These are phyloP conservation scores for Molanna angustata DNA, from an alignment of 2,888 invertebrate species.

Conservation along the genomic window DNA sequence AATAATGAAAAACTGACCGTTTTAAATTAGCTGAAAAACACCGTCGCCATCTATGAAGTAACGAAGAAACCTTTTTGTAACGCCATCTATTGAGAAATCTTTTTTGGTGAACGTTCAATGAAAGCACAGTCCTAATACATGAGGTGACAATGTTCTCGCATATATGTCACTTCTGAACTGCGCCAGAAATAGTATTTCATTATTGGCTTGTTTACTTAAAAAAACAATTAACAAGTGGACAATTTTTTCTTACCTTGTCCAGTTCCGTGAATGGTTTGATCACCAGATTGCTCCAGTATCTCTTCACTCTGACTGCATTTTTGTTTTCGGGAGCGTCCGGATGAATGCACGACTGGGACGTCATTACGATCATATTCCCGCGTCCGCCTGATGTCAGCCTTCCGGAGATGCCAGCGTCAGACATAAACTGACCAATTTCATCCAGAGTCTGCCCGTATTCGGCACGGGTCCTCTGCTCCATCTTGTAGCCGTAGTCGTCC, in stretches of 20 bases:
- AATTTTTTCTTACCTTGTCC: constrained; percentile 48
- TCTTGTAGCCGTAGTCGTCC: constrained; percentile 5
- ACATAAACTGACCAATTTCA: constrained; percentile 5
- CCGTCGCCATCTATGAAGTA: too few species aligned
- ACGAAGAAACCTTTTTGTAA: too few species aligned
- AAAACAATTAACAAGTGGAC: too few species aligned
- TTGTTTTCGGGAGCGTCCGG: constrained; percentile 64
- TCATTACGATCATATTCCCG: constrained; percentile 55
- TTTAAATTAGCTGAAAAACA: too few species aligned
- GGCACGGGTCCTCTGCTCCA: neutral
- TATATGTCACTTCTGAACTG: too few species aligned
- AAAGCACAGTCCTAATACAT: too few species aligned
- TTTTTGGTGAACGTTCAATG: too few species aligned
- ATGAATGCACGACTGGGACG: constrained; percentile 69
- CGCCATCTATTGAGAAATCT: too few species aligned
- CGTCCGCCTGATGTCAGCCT: constrained; percentile 32
- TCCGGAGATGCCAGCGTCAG: constrained; percentile 12
- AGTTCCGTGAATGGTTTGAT: constrained; percentile 66
- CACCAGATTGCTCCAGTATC: constrained; percentile 87
- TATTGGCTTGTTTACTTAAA: too few species aligned
- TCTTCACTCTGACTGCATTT: constrained; percentile 69
- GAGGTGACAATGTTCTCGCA: too few species aligned
- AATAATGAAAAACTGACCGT: too few species aligned
- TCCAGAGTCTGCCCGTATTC: neutral
- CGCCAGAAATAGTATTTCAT: too few species aligned